Conservation (phyloP, 1,140 invertebrate species). For the Radopholus similis region DNA sequence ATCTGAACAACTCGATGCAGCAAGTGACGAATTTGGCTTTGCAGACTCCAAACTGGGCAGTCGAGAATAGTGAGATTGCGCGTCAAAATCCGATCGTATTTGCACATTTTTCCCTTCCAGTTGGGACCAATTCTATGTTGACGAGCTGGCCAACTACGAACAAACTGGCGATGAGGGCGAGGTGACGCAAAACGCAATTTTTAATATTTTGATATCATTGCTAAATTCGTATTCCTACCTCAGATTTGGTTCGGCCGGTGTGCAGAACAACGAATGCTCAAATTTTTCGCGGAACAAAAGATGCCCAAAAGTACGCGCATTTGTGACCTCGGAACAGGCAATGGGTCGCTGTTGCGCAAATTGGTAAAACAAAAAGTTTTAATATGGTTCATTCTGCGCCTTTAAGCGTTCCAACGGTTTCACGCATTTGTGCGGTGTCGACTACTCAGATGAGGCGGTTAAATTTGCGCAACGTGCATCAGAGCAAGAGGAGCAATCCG, state of each 20-base stretch:
- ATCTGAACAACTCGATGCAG: too few species aligned
- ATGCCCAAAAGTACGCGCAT: conserved; percentile 48
- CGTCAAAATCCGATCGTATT: conserved; percentile 16
- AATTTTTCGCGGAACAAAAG: conserved; percentile 63
- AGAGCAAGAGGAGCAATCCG: conserved; percentile 44
- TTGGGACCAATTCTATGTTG: conserved; percentile 77
- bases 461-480: conserved; percentile 65
- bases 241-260: conserved; percentile 73
- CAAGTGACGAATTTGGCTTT: conserved; percentile 15
- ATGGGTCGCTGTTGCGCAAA: conserved; percentile 78
- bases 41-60: conserved; percentile 73
- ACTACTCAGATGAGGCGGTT: conserved; percentile 78
- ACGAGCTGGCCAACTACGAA: conserved; percentile 77
- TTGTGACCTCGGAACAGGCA: conserved; percentile 77
- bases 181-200: too few species aligned
- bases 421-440: conserved; percentile 72
- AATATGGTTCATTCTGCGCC: conserved; percentile 1
- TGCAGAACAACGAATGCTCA: conserved; percentile 71
- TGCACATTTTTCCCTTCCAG: conserved; percentile 59
- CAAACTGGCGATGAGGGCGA: conserved; percentile 82
- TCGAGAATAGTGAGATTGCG: conserved; percentile 72
- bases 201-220: neutral
- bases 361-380: conserved; percentile 63
- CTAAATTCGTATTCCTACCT: neutral
- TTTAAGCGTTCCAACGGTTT: conserved; percentile 69